phyloP scores from a whole-genome alignment of 2,113 vertebrate genomes.

The Tautogolabrus adspersus region DNA sequence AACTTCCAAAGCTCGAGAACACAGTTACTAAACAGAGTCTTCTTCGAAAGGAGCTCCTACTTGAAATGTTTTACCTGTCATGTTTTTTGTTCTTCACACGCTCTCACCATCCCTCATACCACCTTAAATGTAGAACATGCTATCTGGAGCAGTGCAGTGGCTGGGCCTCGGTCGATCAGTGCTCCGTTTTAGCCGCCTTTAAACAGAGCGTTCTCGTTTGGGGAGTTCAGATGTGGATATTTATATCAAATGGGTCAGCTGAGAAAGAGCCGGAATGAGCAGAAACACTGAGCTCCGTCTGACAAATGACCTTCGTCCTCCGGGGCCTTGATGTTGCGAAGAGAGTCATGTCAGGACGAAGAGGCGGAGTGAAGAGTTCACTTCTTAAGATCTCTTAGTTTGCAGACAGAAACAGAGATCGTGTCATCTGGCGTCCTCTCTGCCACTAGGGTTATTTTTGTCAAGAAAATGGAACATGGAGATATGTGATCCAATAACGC shows the following conservation, averaged over 20 bases:
- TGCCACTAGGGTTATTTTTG: conserved; percentile 29
- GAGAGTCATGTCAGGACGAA: conserved; percentile 12
- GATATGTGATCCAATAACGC: background rate
- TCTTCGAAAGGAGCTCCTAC: background rate
- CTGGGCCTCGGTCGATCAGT: conserved; percentile 66
- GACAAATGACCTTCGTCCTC: conserved; percentile 67
- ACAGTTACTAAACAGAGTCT: background rate
- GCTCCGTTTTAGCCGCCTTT: conserved; percentile 75
- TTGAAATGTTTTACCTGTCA: conserved; percentile 1
- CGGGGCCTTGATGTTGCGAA: conserved; percentile 14
- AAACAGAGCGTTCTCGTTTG: conserved; percentile 75
- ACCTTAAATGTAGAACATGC: conserved; percentile 75
- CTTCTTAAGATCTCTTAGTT: conserved; percentile 29
- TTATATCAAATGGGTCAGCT: conserved; percentile 83
- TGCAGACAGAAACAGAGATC: conserved; percentile 16
- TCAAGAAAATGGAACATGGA: conserved; percentile 51
- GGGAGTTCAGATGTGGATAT: conserved; percentile 80
- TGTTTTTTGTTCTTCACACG: conserved; percentile 28
- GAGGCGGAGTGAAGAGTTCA: conserved; percentile 50
- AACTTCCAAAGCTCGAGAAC: background rate
- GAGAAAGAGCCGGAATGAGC: conserved; percentile 66
- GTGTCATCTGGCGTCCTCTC: background rate
- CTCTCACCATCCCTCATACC: conserved; percentile 37
- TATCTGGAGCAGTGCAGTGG: conserved; percentile 79
- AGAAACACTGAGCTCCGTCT: conserved; percentile 58